These are phyloP conservation scores for Cantharis flavilabris DNA, from an alignment of 2,888 invertebrate species.

Conservation along the genomic window DNA sequence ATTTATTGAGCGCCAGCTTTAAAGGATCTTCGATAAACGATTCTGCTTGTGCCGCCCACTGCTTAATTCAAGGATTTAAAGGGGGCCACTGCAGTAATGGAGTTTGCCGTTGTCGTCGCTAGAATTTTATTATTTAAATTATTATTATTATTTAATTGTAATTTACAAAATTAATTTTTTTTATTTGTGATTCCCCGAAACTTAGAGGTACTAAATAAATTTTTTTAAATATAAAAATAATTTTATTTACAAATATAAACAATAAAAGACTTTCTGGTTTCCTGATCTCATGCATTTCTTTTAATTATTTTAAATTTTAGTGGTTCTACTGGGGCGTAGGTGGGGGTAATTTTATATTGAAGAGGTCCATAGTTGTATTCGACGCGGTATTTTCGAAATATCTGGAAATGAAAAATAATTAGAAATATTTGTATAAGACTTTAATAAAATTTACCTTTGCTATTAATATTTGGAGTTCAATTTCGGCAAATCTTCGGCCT, in stretches of 20 bases:
- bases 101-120: conserved; percentile 8
- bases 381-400: conserved; percentile 72
- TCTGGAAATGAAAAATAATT: conserved; percentile 60
- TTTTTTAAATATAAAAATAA: too few species aligned
- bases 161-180: too few species aligned
- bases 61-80: conserved; percentile 42
- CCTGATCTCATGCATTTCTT: background rate
- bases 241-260: background rate
- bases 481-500: conserved; percentile 81
- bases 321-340: conserved; percentile 74
- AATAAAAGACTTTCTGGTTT: too few species aligned
- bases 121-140: background rate
- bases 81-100: conserved; percentile 6
- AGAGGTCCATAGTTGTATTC: conserved; percentile 70
- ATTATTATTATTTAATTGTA: too few species aligned
- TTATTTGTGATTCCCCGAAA: too few species aligned
- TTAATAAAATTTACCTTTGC: conserved; percentile 63
- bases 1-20: conserved; percentile 46
- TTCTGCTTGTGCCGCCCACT: conserved; percentile 55
- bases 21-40: conserved; percentile 49
- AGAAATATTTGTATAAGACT: background rate
- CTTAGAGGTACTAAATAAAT: too few species aligned
- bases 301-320: conserved; percentile 66
- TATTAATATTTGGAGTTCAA: conserved; percentile 73
- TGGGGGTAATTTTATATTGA: conserved; percentile 73